Percentiles rank a stretch among this genome's conserved stretches.
phyloP scores from a whole-genome alignment of 2,888 invertebrate species.

The Eupithecia abbreviata region DNA sequence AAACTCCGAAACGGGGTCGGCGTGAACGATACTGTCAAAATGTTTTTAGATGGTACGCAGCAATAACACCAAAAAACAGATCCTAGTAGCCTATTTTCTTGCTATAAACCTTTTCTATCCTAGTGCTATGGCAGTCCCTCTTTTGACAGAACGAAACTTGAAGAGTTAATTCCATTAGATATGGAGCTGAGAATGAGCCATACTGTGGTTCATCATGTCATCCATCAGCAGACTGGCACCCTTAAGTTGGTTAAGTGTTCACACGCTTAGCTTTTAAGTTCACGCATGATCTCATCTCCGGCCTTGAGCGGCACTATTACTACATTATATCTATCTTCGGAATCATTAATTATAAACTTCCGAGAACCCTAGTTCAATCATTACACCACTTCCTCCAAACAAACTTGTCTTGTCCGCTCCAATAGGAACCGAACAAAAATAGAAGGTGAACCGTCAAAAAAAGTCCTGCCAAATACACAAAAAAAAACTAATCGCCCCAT shows the following conservation, averaged over 20 bases:
- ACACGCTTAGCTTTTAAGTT: slow-evolving; percentile 34
- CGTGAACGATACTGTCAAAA: slow-evolving; percentile 50
- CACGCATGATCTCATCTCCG: slow-evolving; percentile 38
- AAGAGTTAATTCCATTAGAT: neutral
- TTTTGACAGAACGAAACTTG: no score
- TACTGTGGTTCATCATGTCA: no score
- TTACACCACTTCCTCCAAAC: slow-evolving; percentile 58
- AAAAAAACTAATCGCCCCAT: slow-evolving; percentile 72
- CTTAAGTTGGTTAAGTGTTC: slow-evolving; percentile 3
- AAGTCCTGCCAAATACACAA: slow-evolving; percentile 79
- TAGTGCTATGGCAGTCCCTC: slow-evolving; percentile 7
- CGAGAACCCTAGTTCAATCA: slow-evolving; percentile 61
- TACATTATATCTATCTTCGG: slow-evolving; percentile 41
- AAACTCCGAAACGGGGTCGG: slow-evolving; percentile 62
- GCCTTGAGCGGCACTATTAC: slow-evolving; percentile 55
- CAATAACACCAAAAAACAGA: slow-evolving; percentile 7
- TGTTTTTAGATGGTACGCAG: slow-evolving; percentile 35
- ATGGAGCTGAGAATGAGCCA: neutral
- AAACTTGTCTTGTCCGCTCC: slow-evolving; percentile 58
- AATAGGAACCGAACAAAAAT: slow-evolving; percentile 67
- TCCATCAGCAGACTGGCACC: neutral
- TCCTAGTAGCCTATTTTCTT: no score
- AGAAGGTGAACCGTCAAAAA: slow-evolving; percentile 69
- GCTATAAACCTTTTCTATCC: neutral
- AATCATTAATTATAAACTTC: slow-evolving; percentile 60